phyloP scores from a whole-genome alignment of 1,140 invertebrate genomes.

The Pogonomyrmex barbatus region DNA sequence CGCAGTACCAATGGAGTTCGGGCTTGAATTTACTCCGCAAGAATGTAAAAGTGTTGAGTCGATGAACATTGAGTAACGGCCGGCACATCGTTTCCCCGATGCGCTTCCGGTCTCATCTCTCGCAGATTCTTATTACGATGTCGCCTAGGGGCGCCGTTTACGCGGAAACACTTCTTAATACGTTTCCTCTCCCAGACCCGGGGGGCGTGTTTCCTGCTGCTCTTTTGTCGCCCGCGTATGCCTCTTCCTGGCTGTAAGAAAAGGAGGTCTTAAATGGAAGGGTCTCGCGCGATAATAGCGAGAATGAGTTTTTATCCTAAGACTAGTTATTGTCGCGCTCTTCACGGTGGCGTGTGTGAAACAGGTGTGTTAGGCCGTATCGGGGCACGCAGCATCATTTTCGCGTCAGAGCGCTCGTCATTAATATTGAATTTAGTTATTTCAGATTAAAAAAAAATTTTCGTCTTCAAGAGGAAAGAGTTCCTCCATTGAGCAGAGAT shows the following conservation, averaged over 20 bases:
- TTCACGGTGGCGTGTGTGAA: not conserved
- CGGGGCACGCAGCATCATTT: not conserved
- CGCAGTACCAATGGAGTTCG: slow-evolving; percentile 20
- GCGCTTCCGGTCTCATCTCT: slow-evolving; percentile 33
- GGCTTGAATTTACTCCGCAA: slow-evolving; percentile 27
- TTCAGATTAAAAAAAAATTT: not conserved
- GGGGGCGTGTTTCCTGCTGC: not conserved
- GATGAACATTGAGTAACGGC: slow-evolving; percentile 29
- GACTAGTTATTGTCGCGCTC: slow-evolving; percentile 57
- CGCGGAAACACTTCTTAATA: slow-evolving; percentile 31
- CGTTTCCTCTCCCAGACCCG: slow-evolving; percentile 38
- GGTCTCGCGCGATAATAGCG: slow-evolving; percentile 77
- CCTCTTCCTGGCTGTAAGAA: not conserved
- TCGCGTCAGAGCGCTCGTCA: not conserved
- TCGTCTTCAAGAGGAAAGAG: slow-evolving; percentile 42
- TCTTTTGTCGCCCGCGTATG: slow-evolving; percentile 48
- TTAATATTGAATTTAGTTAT: not conserved
- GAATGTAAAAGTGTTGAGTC: slow-evolving; percentile 9
- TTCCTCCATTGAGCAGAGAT: not conserved
- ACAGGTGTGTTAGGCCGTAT: slow-evolving; percentile 17
- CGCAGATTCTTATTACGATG: slow-evolving; percentile 24
- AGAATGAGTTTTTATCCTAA: slow-evolving; percentile 79
- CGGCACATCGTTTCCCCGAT: slow-evolving; percentile 40
- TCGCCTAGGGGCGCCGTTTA: slow-evolving; percentile 26
- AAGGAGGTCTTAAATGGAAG: slow-evolving; percentile 4